Evolutionary conservation across 1,140 invertebrate species (phyloP).

Genomic region (Diabrotica undecimpunctata): DNA sequence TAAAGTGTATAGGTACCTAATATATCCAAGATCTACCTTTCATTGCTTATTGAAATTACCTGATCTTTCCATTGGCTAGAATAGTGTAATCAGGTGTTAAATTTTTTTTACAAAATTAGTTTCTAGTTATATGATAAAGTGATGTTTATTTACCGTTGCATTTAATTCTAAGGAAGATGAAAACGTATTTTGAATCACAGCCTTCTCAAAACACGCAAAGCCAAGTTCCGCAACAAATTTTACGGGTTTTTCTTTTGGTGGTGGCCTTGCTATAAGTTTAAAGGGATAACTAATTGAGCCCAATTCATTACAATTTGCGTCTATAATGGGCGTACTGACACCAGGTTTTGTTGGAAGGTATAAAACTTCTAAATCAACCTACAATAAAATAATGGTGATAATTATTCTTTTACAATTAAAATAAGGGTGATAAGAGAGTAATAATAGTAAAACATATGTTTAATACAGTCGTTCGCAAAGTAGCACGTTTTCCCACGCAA

Average conservation of each 20-base stretch:
- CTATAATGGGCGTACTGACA: slow-evolving; percentile 18
- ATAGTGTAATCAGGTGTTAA: too few relatives aligned
- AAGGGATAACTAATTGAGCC: slow-evolving; percentile 30
- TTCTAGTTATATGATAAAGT: too few relatives aligned
- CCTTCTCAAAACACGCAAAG: slow-evolving; percentile 14
- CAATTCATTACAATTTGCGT: slow-evolving; percentile 30
- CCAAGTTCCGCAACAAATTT: slow-evolving; percentile 29
- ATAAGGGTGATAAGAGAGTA: background rate
- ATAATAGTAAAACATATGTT: background rate
- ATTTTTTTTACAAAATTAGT: too few relatives aligned
- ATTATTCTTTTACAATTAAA: background rate
- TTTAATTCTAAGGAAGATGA: slow-evolving; percentile 19
- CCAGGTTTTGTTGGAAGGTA: slow-evolving; percentile 26
- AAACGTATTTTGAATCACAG: slow-evolving; percentile 24
- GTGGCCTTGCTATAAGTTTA: slow-evolving; percentile 25
- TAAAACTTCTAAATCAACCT: slow-evolving; percentile 20
- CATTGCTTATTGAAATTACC: too few relatives aligned
- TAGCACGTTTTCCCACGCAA: too few relatives aligned
- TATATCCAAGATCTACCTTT: too few relatives aligned
- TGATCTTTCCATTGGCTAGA: too few relatives aligned
- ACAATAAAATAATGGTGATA: slow-evolving; percentile 17
- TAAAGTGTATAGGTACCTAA: too few relatives aligned
- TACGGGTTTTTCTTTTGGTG: slow-evolving; percentile 22
- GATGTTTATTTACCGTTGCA: slow-evolving; percentile 14
- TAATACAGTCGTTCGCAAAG: too few relatives aligned